Evolutionary conservation across 2,113 vertebrate species (phyloP), one percentile per base, ranked within the genome.

Genomic region (Leiothrix lutea): DNA sequence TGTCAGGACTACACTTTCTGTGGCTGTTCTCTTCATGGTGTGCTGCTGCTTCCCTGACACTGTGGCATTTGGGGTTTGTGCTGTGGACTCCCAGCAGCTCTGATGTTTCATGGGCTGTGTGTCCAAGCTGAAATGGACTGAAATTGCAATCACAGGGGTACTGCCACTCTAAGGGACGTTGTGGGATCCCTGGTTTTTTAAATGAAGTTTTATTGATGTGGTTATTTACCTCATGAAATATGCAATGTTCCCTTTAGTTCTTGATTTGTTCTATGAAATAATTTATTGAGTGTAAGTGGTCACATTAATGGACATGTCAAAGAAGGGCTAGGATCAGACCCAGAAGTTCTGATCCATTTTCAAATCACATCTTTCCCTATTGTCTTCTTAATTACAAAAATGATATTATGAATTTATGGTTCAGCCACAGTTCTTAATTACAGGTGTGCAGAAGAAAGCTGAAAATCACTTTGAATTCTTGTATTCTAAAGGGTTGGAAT

Each of bases 141-240:
- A 38, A 29, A 19, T 12, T 50, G 35, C 18, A 82, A 12, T 23
- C 20, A 12, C 45, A 75, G 57, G 31, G 21, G 23, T 23, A 3
- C 33, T 40, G 7, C 8, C 13, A 3, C 2, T 1, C 5, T 5
- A 3, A 18, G 24, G 33, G 31, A 62, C 3, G 11, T 4, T 10
- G 15, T 54, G 66, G 14, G 8, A 4, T 31, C 48, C 31, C 21
- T 73, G 28, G 17, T 9, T 16, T 26, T 42, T 40, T 9, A 20
- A 38, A 50, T 47, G 13, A 13, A 56, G n/a, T 36, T 69, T 61
- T 12, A 44, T 16, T 29, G 14, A 8, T 58, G 51, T 29, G 38
- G 33, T 64, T 62, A 20, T 79, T 82, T 67, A 25, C 42, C 17
- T 40, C 23, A 10, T 75, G 31, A 17, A 69, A 56, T 38, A 42